Conservation (phyloP, 2,888 invertebrate genomes). For the Aphodius granarius region DNA sequence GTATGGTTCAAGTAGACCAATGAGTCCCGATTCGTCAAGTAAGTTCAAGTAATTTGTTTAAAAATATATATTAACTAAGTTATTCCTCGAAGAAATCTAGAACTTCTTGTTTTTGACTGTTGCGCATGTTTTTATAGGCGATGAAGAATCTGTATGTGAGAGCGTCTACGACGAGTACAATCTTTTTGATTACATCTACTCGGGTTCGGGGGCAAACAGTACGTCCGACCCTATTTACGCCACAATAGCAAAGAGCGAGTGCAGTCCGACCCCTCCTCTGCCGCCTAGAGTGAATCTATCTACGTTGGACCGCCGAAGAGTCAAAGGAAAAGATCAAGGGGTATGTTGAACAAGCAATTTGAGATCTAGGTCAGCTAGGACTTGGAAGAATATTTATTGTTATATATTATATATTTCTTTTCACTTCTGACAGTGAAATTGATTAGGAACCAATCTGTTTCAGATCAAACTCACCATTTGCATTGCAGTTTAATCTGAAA, state of each 20-base stretch:
- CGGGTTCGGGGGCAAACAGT: conserved; percentile 64
- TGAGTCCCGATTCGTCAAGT: conserved; percentile 58
- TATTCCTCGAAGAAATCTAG: background rate
- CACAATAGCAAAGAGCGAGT: conserved; percentile 62
- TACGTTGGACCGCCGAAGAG: conserved; percentile 55
- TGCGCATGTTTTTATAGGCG: conserved; percentile 52
- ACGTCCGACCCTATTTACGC: conserved; percentile 70
- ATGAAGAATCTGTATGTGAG: conserved; percentile 60
- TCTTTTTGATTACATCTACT: conserved; percentile 76
- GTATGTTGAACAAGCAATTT: background rate
- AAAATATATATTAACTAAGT: background rate
- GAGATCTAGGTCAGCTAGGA: too few species aligned
- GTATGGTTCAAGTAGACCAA: conserved; percentile 39
- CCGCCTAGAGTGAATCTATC: conserved; percentile 61
- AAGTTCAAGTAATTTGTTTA: conserved; percentile 47
- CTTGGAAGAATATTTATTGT: too few species aligned
- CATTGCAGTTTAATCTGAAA: too few species aligned
- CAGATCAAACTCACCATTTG: too few species aligned
- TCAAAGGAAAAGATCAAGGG: conserved; percentile 15
- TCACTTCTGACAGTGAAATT: too few species aligned
- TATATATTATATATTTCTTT: too few species aligned
- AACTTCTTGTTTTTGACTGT: background rate
- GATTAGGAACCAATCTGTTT: too few species aligned
- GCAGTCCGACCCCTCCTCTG: conserved; percentile 58
- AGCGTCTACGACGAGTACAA: conserved; percentile 77